Base-by-base conservation (phyloP, 2,888 invertebrate genomes). In the Diplazon laetatorius region DNA sequence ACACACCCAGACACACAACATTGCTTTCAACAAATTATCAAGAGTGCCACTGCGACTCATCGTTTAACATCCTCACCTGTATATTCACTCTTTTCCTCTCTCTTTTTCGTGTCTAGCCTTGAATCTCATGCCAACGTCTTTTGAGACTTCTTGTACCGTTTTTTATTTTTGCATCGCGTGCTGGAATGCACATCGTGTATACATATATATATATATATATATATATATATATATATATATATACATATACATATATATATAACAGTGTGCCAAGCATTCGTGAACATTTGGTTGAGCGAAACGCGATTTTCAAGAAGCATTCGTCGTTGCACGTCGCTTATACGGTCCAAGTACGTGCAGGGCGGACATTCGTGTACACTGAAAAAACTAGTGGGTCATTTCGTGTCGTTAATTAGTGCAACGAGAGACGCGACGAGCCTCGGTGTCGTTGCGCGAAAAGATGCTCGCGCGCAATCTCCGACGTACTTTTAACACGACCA, bases 401-500 rank as follows among this genome's bases (percentile, higher is more conserved):
- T 62, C 60, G 66, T 55, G 76, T 57, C 42, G 62, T 72, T 77
- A 72, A 77, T 77, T 68, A 72, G 77, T 50, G 50, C n/a, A 20
- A 18, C 55, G 55, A 72, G 55, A 72, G 55, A 10, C 59, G 42
- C n/a, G 9, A 37, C n/a, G 30, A 22, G 9, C 12, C 68, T n/a
- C n/a, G n/a, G 46, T 39, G 25, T 22, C 12, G 44, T 12, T 42
- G 44, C 39, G 55, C 22, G 18, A 25, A 65, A 57, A 59, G 57
- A 57, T 62, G 42, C 18, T 20, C 9, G 37, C 42, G 44, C 57
- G 37, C n/a, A n/a, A n/a, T 52, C 59, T 42, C 55, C 79, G 80
- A 83, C 83, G 80, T 81, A 77, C 80, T 25, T 72, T 66, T 81
- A 79, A 85, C 84, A 85, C 76, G 83, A 80, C 82, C 80, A 85